Percentiles rank a stretch among this genome's conserved stretches.
phyloP scores from a whole-genome alignment of 2,888 invertebrate species.

The Ecdyonurus torrentis region DNA sequence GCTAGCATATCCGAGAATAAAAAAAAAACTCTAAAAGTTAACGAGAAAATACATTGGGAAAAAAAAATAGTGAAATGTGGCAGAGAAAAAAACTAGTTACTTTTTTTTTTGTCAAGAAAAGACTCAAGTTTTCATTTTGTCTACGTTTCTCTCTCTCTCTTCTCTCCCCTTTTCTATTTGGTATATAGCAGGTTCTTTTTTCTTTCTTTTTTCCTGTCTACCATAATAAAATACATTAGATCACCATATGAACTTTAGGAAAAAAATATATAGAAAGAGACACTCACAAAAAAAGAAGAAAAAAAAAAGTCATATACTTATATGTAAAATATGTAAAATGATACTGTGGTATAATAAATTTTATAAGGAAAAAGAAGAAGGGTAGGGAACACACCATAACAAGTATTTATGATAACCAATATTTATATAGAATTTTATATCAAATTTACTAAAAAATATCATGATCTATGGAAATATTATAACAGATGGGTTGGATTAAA shows the following conservation, averaged over 20 bases:
- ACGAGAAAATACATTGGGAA: no score
- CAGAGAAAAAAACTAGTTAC: background rate
- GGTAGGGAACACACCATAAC: background rate
- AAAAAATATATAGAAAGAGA: background rate
- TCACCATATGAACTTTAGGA: background rate
- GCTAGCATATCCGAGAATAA: no score
- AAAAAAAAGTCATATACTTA: background rate
- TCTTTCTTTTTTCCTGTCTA: background rate
- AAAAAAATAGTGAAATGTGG: background rate
- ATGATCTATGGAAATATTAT: no score
- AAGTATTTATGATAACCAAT: background rate
- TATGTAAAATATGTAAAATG: background rate
- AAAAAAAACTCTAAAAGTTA: no score
- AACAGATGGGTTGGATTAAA: no score
- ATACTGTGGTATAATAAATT: background rate
- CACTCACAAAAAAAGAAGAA: background rate
- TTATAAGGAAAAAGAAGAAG: background rate
- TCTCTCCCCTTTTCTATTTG: background rate
- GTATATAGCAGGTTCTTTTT: background rate
- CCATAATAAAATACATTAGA: background rate
- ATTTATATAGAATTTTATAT: background rate
- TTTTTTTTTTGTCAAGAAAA: background rate
- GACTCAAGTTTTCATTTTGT: background rate
- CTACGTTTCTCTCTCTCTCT: background rate
- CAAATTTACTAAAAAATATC: no score